phyloP scores from a whole-genome alignment of 2,888 invertebrate genomes.

The Andrena camellia region DNA sequence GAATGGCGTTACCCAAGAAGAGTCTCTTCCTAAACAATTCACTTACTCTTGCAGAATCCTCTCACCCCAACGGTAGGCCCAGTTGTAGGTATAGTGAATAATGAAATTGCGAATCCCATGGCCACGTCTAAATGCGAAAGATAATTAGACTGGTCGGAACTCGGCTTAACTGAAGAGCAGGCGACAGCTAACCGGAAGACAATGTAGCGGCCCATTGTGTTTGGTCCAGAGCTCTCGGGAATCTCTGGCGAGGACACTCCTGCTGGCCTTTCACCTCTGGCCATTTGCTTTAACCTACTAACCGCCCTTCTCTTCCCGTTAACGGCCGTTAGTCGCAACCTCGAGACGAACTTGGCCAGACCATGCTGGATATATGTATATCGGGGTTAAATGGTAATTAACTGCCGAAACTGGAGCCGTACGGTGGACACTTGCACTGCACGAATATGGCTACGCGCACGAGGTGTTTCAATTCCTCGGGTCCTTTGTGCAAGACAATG shows the following conservation, averaged over 20 bases:
- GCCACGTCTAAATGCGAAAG: conserved; percentile 23
- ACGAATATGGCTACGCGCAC: not conserved
- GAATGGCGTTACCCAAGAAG: too few relatives aligned
- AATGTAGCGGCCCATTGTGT: conserved; percentile 38
- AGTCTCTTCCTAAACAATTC: too few relatives aligned
- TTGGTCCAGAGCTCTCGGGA: conserved; percentile 20
- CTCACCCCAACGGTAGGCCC: too few relatives aligned
- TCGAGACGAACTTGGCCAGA: conserved; percentile 29
- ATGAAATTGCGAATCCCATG: conserved; percentile 9
- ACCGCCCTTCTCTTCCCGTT: conserved; percentile 29
- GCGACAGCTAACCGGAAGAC: conserved; percentile 57
- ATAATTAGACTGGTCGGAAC: conserved; percentile 55
- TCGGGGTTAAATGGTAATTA: conserved; percentile 41
- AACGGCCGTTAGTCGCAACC: conserved; percentile 29
- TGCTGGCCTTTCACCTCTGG: conserved; percentile 28
- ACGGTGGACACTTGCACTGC: not conserved
- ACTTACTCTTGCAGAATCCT: too few relatives aligned
- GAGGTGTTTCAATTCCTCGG: not conserved
- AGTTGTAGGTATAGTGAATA: not conserved
- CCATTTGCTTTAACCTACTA: conserved; percentile 45
- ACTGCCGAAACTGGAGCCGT: conserved; percentile 31
- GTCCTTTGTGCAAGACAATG: not conserved
- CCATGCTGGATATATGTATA: not conserved
- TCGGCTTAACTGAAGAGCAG: conserved; percentile 56
- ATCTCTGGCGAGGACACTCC: conserved; percentile 22